phyloP scores from a whole-genome alignment of 2,797 vertebrate species.

The Neosilurus mollespiculum region DNA sequence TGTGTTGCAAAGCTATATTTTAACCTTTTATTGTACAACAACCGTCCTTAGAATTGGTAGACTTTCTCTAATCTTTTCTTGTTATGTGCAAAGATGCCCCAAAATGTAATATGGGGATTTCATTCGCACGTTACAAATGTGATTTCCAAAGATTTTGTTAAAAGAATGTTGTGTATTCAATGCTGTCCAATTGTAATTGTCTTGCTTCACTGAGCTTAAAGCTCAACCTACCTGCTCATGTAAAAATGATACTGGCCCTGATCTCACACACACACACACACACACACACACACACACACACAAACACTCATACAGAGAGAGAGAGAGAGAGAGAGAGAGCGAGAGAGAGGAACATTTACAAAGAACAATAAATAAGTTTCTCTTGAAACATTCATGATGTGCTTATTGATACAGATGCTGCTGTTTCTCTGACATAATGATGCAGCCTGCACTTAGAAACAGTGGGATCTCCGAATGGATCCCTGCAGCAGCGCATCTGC shows the following conservation, averaged over 20 bases:
- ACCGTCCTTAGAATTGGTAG: not conserved
- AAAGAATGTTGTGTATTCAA: not conserved
- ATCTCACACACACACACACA: constrained; percentile 29
- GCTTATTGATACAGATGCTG: not conserved
- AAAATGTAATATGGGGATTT: not conserved
- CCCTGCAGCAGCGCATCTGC: constrained; percentile 30
- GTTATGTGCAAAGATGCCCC: not conserved
- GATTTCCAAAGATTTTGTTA: not conserved
- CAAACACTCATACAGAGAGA: not conserved
- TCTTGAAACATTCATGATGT: not conserved
- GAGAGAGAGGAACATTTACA: not conserved
- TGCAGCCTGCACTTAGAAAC: constrained; percentile 54
- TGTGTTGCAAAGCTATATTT: not conserved
- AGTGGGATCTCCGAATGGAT: constrained; percentile 53
- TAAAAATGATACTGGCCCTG: not conserved
- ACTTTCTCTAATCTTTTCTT: not conserved
- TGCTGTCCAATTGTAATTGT: not conserved
- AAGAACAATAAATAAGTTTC: not conserved
- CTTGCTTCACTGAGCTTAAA: not conserved
- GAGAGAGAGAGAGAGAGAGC: no score
- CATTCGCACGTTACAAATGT: not conserved
- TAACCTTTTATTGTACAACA: not conserved
- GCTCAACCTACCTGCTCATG: not conserved
- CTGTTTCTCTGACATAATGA: constrained; percentile 52
- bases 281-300: constrained; percentile 18